Percentiles rank a stretch among this genome's conserved stretches.
These are phyloP conservation scores for Pristiophorus japonicus DNA, from an alignment of 2,113 vertebrate species.

Conservation along the genomic window DNA sequence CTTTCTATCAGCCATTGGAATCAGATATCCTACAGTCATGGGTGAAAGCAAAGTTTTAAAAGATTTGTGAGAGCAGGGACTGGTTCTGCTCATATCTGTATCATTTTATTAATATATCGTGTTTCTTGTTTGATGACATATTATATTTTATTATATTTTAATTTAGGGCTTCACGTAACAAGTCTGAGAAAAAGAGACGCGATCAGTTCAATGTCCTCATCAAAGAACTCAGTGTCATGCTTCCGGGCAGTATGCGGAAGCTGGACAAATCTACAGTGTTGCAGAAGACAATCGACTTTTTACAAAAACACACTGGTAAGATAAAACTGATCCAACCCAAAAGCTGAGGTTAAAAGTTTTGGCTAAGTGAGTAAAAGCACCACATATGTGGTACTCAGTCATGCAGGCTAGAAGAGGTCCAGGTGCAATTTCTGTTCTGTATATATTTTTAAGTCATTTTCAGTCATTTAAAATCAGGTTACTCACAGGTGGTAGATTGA, in stretches of 20 bases:
- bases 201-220: constrained; percentile 77
- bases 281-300: constrained; percentile 69
- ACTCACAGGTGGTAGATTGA: too few relatives aligned
- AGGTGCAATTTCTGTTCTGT: not conserved
- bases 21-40: not conserved
- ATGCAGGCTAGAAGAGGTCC: not conserved
- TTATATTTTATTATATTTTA: constrained; percentile 12
- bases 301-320: constrained; percentile 74
- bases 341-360: constrained; percentile 41
- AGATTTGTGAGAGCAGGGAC: not conserved
- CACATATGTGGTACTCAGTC: not conserved
- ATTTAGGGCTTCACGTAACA: constrained; percentile 69
- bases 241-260: constrained; percentile 67
- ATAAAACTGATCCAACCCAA: constrained; percentile 45
- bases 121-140: not conserved
- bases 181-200: constrained; percentile 73
- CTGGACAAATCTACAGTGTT: constrained; percentile 75
- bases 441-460: too few relatives aligned
- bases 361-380: not conserved
- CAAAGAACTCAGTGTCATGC: constrained; percentile 74
- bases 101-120: not conserved
- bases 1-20: not conserved
- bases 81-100: not conserved
- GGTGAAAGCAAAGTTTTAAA: not conserved
- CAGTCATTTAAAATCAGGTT: too few relatives aligned